A percentile compares a stretch with the other conserved stretches of the same genome.
Conservation (phyloP, 2,797 vertebrate species). For the Babyrousa celebensis region DNA sequence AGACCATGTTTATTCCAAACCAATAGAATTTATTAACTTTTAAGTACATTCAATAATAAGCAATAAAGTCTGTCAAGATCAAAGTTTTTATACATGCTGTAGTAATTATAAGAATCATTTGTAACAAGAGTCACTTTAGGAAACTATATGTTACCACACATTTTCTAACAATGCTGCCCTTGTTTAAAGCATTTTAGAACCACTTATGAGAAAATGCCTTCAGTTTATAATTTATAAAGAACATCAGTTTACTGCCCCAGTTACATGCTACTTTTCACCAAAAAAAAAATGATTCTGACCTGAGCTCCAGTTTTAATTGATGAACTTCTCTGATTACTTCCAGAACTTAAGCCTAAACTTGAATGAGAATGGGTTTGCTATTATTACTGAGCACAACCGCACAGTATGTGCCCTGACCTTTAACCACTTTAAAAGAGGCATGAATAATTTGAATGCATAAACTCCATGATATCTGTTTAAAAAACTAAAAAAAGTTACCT, state of each 20-base stretch:
- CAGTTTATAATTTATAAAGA: not conserved
- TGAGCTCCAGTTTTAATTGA: not conserved
- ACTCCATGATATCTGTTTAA: not conserved
- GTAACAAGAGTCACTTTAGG: not conserved
- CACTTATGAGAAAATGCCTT: not conserved
- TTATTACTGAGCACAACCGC: not conserved
- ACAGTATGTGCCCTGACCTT: not conserved
- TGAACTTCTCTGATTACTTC: constrained; percentile 18
- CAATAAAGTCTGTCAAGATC: constrained; percentile 21
- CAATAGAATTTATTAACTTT: not conserved
- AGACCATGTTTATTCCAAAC: constrained; percentile 4
- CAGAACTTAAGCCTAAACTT: constrained; percentile 44
- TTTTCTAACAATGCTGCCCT: constrained; percentile 32
- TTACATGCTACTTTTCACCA: not conserved
- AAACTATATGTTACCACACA: not conserved
- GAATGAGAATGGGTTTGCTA: constrained; percentile 21
- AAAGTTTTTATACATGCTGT: constrained; percentile 30
- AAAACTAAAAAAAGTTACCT: constrained; percentile 15
- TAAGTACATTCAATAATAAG: not conserved
- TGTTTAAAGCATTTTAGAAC: constrained; percentile 52
- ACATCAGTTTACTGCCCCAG: constrained; percentile 8
- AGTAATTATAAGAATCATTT: constrained; percentile 37
- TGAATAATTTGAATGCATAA: not conserved
- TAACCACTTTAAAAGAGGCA: constrained; percentile 25
- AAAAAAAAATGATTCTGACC: constrained; percentile 2